Conservation (phyloP, 2,113 vertebrate genomes). For the Pachyramphus minor region DNA sequence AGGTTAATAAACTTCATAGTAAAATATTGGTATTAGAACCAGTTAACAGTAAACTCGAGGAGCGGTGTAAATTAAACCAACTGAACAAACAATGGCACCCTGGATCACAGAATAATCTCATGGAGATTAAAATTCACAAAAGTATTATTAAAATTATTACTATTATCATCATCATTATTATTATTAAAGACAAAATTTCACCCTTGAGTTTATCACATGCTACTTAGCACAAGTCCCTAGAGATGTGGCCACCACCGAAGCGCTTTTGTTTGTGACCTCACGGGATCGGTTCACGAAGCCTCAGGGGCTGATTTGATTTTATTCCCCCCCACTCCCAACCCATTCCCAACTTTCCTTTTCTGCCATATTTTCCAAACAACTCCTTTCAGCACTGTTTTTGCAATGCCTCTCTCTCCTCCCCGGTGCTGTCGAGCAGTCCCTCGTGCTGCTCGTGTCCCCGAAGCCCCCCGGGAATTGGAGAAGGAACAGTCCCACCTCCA, state of each 20-base stretch:
- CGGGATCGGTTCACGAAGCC: background rate
- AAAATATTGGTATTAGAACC: conserved; percentile 19
- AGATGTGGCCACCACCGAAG: conserved; percentile 56
- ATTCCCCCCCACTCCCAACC: background rate
- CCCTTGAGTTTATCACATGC: conserved; percentile 56
- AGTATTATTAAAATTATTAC: conserved; percentile 63
- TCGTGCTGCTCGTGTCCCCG: background rate
- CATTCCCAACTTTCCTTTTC: background rate
- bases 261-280: background rate
- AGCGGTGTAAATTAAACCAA: conserved; percentile 57
- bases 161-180: conserved; percentile 29
- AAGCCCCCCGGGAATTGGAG: background rate
- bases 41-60: conserved; percentile 55
- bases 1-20: conserved; percentile 43
- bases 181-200: conserved; percentile 52
- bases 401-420: background rate
- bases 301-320: background rate
- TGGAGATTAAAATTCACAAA: conserved; percentile 73
- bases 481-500: background rate
- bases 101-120: conserved; percentile 74
- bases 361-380: background rate
- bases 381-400: background rate
- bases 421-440: background rate
- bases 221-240: conserved; percentile 47
- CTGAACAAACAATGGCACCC: conserved; percentile 73